Conservation (phyloP, 2,797 vertebrate species). For the Etheostoma perlongum region DNA sequence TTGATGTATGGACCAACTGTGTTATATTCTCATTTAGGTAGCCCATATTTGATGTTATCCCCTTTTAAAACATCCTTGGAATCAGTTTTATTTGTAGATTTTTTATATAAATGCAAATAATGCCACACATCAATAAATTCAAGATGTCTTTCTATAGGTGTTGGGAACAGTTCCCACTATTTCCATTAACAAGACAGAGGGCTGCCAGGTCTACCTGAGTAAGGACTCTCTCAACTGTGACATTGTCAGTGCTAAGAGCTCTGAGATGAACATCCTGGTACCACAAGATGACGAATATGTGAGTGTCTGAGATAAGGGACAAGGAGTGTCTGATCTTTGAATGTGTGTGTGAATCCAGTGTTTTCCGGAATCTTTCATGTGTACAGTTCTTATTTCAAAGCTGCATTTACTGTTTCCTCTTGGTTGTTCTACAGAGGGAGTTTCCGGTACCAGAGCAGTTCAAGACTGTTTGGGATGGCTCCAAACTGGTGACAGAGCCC, state of each 20-base stretch:
- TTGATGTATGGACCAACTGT: background rate
- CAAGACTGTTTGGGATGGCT: conserved; percentile 96
- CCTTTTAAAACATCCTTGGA: background rate
- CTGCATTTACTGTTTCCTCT: background rate
- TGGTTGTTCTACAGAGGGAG: conserved; percentile 88
- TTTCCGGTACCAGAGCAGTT: conserved; percentile 98
- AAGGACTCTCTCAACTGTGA: conserved; percentile 92
- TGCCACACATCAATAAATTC: background rate
- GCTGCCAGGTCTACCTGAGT: conserved; percentile 97
- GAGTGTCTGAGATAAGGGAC: conserved; percentile 72
- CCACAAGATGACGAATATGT: conserved; percentile 95
- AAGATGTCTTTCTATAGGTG: conserved; percentile 82
- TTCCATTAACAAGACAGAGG: conserved; percentile 98
- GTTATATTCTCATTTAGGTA: background rate
- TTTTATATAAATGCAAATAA: background rate
- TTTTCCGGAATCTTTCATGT: background rate
- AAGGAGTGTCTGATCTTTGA: background rate
- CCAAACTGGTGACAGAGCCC: conserved; percentile 95
- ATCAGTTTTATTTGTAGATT: background rate
- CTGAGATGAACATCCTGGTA: conserved; percentile 97
- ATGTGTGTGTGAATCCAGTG: too few relatives aligned
- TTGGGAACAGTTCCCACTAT: conserved; percentile 96
- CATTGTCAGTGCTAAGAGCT: conserved; percentile 97
- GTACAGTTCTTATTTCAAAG: background rate
- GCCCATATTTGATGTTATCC: background rate